Percentiles rank a stretch among this genome's conserved stretches.
Conservation (phyloP, 2,113 vertebrate genomes). For the Phoxinus phoxinus region DNA sequence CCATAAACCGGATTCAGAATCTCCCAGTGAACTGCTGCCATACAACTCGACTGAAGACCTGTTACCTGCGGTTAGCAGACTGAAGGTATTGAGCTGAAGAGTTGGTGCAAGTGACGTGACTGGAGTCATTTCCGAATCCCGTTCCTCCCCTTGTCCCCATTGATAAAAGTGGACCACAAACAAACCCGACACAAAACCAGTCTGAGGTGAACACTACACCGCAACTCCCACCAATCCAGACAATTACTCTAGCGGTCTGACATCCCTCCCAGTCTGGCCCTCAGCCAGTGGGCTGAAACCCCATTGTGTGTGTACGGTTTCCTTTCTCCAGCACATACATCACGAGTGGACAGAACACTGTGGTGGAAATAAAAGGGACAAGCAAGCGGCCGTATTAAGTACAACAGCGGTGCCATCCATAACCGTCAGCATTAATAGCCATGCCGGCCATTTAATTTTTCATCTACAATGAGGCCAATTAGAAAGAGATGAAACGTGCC, state of each 20-base stretch:
- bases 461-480: constrained; percentile 80
- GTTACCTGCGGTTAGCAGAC: neutral
- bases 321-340: constrained; percentile 69
- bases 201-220: constrained; percentile 33
- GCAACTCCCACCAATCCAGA: constrained; percentile 30
- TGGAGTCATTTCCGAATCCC: neutral
- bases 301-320: constrained; percentile 69
- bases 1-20: neutral
- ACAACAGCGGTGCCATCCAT: constrained; percentile 77
- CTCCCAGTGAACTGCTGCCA: neutral
- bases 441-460: constrained; percentile 76
- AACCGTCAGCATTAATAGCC: constrained; percentile 79
- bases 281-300: constrained; percentile 69
- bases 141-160: neutral
- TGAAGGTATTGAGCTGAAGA: neutral
- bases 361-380: constrained; percentile 76
- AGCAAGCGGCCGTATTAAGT: constrained; percentile 73
- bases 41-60: neutral
- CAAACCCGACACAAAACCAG: neutral
- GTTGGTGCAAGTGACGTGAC: neutral
- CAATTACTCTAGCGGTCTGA: constrained; percentile 47
- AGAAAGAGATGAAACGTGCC: constrained; percentile 70
- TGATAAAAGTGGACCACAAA: constrained; percentile 15
- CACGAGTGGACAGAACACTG: constrained; percentile 72
- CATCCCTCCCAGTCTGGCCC: constrained; percentile 64